phyloP scores from a whole-genome alignment of 2,113 vertebrate species.

The Pavo muticus region DNA sequence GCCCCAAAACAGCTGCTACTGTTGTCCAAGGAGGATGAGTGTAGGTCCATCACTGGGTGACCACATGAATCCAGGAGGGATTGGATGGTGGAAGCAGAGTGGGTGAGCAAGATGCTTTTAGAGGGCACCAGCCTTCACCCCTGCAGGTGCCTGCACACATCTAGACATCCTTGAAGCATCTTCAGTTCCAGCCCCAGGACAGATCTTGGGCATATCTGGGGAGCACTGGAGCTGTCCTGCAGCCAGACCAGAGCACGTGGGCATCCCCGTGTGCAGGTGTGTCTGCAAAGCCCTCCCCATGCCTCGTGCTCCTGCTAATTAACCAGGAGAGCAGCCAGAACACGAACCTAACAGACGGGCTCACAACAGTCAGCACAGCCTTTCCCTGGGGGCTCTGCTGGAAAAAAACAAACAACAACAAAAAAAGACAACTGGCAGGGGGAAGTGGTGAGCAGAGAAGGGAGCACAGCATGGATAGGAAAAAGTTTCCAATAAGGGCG shows the following conservation, averaged over 20 bases:
- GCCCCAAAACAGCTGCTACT: neutral
- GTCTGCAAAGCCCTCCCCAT: neutral
- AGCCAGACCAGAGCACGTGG: accelerated
- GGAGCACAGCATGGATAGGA: neutral
- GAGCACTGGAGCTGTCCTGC: neutral
- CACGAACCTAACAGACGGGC: neutral
- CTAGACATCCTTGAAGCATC: neutral
- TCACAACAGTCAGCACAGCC: neutral
- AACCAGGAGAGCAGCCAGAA: neutral
- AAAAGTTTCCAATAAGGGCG: too few relatives aligned
- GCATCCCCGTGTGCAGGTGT: accelerated
- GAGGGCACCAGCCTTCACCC: neutral
- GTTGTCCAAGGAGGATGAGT: neutral
- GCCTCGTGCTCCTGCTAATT: neutral
- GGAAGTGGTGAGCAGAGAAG: neutral
- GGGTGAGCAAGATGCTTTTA: neutral
- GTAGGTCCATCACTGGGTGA: accelerated
- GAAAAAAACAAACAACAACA: neutral
- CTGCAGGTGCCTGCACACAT: neutral
- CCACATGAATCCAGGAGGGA: neutral
- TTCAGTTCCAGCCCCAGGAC: neutral
- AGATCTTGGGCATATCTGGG: neutral
- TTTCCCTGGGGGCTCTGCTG: neutral
- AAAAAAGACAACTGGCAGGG: neutral
- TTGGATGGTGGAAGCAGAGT: neutral